Evolutionary conservation across 2,888 invertebrate genomes (phyloP), one percentile per base, ranked within the genome.

Genomic region (Ashinkailepas kermadecensis): DNA sequence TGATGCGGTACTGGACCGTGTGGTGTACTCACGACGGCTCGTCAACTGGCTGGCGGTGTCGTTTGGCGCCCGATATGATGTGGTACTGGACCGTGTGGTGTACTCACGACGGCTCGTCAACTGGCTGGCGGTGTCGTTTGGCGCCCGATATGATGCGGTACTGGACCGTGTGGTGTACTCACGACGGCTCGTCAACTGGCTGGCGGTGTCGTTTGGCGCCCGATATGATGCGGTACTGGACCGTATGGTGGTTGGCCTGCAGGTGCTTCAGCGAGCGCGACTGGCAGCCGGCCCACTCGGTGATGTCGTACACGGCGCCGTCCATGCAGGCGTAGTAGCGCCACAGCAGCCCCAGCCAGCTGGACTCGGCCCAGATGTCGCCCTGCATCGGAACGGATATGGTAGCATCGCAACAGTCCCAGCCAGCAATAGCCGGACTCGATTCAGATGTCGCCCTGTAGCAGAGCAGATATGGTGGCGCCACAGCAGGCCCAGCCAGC

Each of bases 251-350:
- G 89, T 96, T 95, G 21, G 96, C 94, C 88, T 94, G 92, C 85
- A 97, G 90, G 88, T 96, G 96, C 86, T 91, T 91, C 85, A 93
- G 89, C 87, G 91, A 91, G 82, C 91, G 90, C 86, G 93, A 94
- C 90, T 97, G 96, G 88, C 97, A 97, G 84, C 94, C 93, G 54
- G 97, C 97, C 97, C 97, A 97, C 88, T 97, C 96, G 79, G 96
- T 97, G 86, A 98, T 96, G 89, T 97, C 96, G 88, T 95, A 97
- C 59, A 97, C 94, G 84, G 93, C 94, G 82, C 95, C 95, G 88
- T 97, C 97, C 96, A 97, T 97, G 86, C 96, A 95, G 81, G 97
- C 96, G 88, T 94, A 95, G 90, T 97, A 97, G 89, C 95, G 94
- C 93, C 96, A 96, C 80, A 94, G 91, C 85, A 96, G 91, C 23